Evolutionary conservation across 2,888 invertebrate species (phyloP), one percentile per base, ranked within the genome.

Genomic region (Crematogaster levior): DNA sequence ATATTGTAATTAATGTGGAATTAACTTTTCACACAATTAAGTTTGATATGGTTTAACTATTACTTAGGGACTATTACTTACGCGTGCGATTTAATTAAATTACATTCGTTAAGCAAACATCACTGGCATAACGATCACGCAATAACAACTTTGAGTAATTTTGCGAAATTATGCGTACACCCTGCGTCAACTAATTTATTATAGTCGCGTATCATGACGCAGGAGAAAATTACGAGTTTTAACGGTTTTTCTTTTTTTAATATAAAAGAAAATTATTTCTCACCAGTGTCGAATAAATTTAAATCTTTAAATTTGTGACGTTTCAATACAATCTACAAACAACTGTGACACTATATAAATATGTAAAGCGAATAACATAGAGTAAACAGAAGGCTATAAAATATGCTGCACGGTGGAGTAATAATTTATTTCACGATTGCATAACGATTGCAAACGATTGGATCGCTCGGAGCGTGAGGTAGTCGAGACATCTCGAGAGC

Each of bases 371-470:
- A 30, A 51, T 51, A 24, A 53, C 21, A 24, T 9, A 18, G 48
- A 9, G 34, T 73, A 60, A 60, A 60, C 27, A n/a, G 30, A 24
- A 21, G 46, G 30, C 12, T 12, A 61, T 61, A 73, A 27, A 73
- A 30, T 70, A 40, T 53, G 15, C 9, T 15, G 15, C 40, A 40
- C 53, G 12, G n/a, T 58, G 43, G 30, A 73, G 40, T 73, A 27
- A 73, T 60, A 60, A 73, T 60, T 73, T 58, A 73, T 73, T 60
- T 73, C 60, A 27, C n/a, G 43, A 60, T 73, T 73, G 21, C 43
- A 9, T 21, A 73, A 73, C 40, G 58, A 18, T 43, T 51, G 48
- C n/a, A n/a, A n/a, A n/a, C n/a, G n/a, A n/a, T n/a, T n/a, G n/a
- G 61, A 63, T 63, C 27, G 51, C 34, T 61, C n/a, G 37, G 12